Evolutionary conservation across 1,140 invertebrate genomes (phyloP), one percentile per base, ranked within the genome.

Genomic region (Samia ricini): DNA sequence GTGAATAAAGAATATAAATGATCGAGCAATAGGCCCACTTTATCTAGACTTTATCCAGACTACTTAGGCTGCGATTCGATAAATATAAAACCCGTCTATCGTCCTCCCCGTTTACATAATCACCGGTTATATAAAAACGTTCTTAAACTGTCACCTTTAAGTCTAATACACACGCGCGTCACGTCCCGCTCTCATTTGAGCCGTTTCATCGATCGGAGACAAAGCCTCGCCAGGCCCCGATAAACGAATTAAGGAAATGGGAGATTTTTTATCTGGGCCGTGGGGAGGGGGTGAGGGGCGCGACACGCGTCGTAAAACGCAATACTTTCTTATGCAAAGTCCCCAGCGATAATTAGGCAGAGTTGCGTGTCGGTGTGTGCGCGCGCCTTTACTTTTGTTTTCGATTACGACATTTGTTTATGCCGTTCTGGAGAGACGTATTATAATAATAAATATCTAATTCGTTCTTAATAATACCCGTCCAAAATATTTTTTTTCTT

Each of bases 221-320:
- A 89, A 89, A 88, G 87, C 85, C 80, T 80, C 78, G 74, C 64
- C 81, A 76, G 74, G 77, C 76, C 78, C 85, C 87, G 85, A 89
- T 88, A 89, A 89, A 89, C 87, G 85, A 89, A 89, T 89, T 89
- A 89, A 86, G 87, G 87, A 89, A 88, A 88, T 86, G 85, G 85
- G 83, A 89, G 87, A 89, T 88, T 89, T 89, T 89, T 89, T 89
- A 88, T 89, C 87, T 84, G 84, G 79, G 75, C 76, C 74, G 79
- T 65, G 69, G 76, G 74, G 69, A n/a, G n/a, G n/a, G n/a, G n/a
- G n/a, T n/a, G n/a, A n/a, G n/a, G 75, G 74, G 72, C 68, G 71
- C 67, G 79, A 77, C 84, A 85, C 83, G 86, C 86, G 81, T 86
- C 85, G 86, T 87, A 87, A 82, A 82, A 83, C 82, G 83, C 86